Percentiles rank a stretch among this genome's conserved stretches.
These are phyloP conservation scores for Apodemus speciosus DNA, from an alignment of 2,113 vertebrate species.

Conservation along the genomic window DNA sequence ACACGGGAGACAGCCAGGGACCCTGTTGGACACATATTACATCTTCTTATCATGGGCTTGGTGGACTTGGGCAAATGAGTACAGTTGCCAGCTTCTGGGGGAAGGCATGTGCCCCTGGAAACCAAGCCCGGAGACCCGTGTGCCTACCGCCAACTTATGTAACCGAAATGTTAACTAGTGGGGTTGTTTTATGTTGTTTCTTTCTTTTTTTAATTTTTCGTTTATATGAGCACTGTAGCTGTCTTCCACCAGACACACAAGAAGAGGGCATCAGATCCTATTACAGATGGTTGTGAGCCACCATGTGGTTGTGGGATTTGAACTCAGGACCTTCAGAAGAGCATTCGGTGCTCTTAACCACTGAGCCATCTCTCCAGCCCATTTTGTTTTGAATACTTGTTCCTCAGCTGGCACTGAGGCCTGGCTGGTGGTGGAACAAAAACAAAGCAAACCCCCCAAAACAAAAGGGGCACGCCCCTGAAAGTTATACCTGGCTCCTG, in stretches of 20 bases:
- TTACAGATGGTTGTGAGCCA: no score
- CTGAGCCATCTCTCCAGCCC: no score
- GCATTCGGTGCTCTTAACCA: no score
- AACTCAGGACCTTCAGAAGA: no score
- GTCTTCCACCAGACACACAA: no score
- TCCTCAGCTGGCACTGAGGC: neutral
- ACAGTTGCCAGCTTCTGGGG: neutral
- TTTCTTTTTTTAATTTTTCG: no score
- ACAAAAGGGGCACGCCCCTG: neutral
- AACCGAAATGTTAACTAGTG: neutral
- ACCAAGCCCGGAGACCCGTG: neutral
- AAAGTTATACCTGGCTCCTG: neutral
- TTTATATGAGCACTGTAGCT: no score
- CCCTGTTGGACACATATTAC: neutral
- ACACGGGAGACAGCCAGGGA: neutral
- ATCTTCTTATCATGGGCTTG: neutral
- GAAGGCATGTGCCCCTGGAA: neutral
- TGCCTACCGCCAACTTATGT: neutral
- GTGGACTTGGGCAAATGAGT: neutral
- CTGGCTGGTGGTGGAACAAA: neutral
- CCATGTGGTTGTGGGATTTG: no score
- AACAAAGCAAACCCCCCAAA: neutral
- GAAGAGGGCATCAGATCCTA: no score
- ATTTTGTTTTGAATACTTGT: neutral
- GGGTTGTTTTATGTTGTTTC: slow-evolving; percentile 1